Base-by-base conservation (phyloP, 2,888 invertebrate genomes). In the Chrysolina americana region DNA sequence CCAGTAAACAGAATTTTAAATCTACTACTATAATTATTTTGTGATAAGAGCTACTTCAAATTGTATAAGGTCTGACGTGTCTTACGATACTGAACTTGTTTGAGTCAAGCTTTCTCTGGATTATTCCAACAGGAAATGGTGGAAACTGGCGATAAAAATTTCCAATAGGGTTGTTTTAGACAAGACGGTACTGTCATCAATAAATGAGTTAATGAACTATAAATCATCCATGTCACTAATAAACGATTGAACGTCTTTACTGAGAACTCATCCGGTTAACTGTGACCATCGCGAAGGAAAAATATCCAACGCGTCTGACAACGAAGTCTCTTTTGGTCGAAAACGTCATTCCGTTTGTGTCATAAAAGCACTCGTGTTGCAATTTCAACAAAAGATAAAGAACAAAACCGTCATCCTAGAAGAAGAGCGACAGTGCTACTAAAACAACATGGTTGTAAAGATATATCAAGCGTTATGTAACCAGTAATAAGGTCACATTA, bases 321-420 rank as follows among this genome's bases (percentile, higher is more conserved):
- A 59, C 23, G 59, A 28, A 59, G 15, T 59, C 59, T 59, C 1
- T 59, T 15, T 13, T 10, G n/a, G 28, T n/a, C 15, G n/a, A 23
- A 59, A 59, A 59, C 59, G 59, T 59, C 59, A 59, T 10, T 36
- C 28, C 36, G 36, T n/a, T 15, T 36, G 59, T 59, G 59, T 59
- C 59, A 53, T 21, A 21, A n/a, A n/a, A 21, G 36, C 36, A 53
- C 28, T 36, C 23, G 59, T 59, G 59, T 59, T 59, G 15, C 15
- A n/a, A 9, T 28, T 59, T 36, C 59, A n/a, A 10, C 10, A 13
- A 36, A 36, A 59, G 59, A 17, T 36, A 10, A 59, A 59, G 17
- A 28, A 11, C 13, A 59, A 28, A n/a, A 3, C n/a, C n/a, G 15
- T 13, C 28, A n/a, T 8, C 15, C 3, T n/a, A n/a, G n/a, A 5